These are phyloP conservation scores for Acheta domesticus DNA, from an alignment of 2,888 invertebrate genomes.

Conservation along the genomic window DNA sequence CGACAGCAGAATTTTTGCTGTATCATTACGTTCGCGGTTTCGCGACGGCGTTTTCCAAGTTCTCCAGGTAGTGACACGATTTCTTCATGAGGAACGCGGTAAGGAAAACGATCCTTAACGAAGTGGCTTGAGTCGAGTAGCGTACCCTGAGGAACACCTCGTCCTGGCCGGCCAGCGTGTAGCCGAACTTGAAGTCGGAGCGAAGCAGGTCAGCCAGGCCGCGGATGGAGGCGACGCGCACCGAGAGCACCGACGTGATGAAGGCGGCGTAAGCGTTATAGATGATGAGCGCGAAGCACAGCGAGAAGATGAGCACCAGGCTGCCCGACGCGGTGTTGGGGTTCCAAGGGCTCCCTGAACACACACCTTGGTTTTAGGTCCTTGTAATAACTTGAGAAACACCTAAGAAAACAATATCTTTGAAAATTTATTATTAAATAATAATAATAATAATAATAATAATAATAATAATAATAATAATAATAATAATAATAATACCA, in stretches of 20 bases:
- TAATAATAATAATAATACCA: too few species aligned
- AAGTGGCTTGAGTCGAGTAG: neutral
- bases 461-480: too few species aligned
- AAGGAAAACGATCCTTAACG: too few species aligned
- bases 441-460: too few species aligned
- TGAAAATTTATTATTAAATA: neutral
- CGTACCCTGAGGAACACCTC: conserved; percentile 61
- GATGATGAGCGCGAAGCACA: conserved; percentile 60
- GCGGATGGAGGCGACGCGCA: conserved; percentile 54
- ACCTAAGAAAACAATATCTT: neutral
- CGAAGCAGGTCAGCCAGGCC: conserved; percentile 58
- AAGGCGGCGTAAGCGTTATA: conserved; percentile 66
- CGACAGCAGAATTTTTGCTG: too few species aligned
- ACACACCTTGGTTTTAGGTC: neutral
- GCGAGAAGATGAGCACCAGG: conserved; percentile 55
- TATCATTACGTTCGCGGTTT: too few species aligned
- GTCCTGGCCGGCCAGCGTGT: conserved; percentile 57
- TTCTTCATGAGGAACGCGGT: too few species aligned
- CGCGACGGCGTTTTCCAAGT: too few species aligned
- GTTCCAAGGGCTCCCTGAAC: conserved; percentile 57
- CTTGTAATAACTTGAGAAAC: neutral
- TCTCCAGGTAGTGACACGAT: too few species aligned
- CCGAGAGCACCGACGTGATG: conserved; percentile 63
- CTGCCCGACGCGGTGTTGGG: conserved; percentile 57
- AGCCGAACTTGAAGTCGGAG: conserved; percentile 59